phyloP scores from a whole-genome alignment of 2,113 vertebrate species.

The Leptosomus discolor region DNA sequence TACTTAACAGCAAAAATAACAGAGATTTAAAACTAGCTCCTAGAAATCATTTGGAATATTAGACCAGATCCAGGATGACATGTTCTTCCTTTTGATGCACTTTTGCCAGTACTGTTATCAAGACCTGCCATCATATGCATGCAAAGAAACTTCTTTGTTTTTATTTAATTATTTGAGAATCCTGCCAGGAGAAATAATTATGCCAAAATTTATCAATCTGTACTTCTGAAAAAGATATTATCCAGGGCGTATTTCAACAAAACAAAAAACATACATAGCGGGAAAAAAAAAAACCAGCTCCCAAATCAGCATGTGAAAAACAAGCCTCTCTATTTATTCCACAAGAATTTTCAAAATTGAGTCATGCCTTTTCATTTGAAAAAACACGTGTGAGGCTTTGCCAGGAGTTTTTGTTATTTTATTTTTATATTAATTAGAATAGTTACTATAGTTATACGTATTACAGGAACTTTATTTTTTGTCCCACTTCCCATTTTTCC shows the following conservation, averaged over 20 bases:
- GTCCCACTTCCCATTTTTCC: neutral
- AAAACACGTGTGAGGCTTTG: neutral
- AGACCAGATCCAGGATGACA: neutral
- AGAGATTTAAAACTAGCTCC: neutral
- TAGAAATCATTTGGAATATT: neutral
- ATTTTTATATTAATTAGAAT: neutral
- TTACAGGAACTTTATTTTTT: neutral
- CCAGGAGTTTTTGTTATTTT: neutral
- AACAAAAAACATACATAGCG: neutral
- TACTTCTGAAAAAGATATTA: neutral
- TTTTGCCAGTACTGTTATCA: constrained; percentile 5
- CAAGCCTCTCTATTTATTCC: neutral
- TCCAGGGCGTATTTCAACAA: neutral
- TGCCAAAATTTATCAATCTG: neutral
- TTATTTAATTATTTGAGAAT: neutral
- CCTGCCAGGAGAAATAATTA: neutral
- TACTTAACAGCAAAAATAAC: neutral
- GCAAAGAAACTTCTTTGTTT: neutral
- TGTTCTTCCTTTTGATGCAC: neutral
- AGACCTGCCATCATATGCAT: neutral
- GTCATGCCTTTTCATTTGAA: neutral
- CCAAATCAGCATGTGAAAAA: neutral
- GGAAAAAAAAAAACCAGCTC: neutral
- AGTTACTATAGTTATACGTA: neutral
- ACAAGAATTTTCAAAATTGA: neutral